Conservation (phyloP, 1,140 invertebrate species). For the Holcopasites calliopsidis region DNA sequence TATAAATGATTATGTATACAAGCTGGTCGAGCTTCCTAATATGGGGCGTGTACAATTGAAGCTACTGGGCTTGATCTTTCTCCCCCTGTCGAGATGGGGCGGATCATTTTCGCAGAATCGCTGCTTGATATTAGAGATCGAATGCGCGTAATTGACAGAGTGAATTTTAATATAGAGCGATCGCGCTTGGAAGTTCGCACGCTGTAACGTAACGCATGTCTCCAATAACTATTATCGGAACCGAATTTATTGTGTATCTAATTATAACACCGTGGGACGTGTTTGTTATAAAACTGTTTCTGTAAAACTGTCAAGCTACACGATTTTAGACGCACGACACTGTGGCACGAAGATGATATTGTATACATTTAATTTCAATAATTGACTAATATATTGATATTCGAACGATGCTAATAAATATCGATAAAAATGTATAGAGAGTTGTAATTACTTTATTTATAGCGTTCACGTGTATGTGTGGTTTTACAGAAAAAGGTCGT, state of each 20-base stretch:
- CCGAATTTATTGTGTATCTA: no score
- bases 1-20: background rate
- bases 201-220: no score
- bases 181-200: no score
- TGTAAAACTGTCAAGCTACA: background rate
- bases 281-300: background rate
- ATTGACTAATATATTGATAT: background rate
- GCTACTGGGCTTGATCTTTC: background rate
- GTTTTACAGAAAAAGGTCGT: conserved; percentile 77
- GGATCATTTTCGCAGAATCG: background rate
- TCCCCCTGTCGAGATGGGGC: background rate
- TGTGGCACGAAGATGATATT: background rate
- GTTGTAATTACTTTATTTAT: conserved; percentile 77
- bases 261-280: no score
- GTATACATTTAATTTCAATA: background rate
- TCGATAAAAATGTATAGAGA: conserved; percentile 60
- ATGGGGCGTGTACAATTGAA: no score
- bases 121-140: background rate
- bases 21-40: no score
- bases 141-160: no score
- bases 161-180: no score
- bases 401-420: conserved; percentile 41
- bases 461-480: conserved; percentile 73
- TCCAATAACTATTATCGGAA: no score
- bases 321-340: background rate